A percentile compares a stretch with the other conserved stretches of the same genome.
Conservation (phyloP, 2,888 invertebrate genomes). For the Patella depressa region DNA sequence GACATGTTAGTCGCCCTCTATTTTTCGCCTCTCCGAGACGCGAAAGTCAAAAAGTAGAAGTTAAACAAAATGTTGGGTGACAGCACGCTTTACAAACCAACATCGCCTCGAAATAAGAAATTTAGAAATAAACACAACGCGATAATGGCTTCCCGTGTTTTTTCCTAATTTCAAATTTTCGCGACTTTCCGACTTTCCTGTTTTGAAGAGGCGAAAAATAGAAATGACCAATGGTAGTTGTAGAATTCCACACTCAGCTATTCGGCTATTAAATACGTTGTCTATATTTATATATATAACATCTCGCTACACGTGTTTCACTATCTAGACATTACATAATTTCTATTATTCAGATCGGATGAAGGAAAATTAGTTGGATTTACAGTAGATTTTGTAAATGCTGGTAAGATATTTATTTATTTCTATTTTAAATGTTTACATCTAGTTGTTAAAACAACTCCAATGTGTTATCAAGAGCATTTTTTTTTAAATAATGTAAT, state of each 20-base stretch:
- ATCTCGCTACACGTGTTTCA: too few relatives aligned
- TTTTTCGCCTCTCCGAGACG: too few relatives aligned
- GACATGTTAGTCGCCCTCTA: too few relatives aligned
- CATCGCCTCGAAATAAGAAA: background rate
- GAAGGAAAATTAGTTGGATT: slow-evolving; percentile 35
- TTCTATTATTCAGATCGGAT: slow-evolving; percentile 25
- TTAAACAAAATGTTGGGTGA: too few relatives aligned
- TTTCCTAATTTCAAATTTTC: background rate
- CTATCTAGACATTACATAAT: too few relatives aligned
- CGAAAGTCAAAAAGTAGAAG: too few relatives aligned
- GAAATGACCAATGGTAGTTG: background rate
- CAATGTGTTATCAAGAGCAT: background rate
- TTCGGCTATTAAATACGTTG: too few relatives aligned
- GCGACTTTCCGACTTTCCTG: too few relatives aligned
- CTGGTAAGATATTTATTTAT: slow-evolving; percentile 25
- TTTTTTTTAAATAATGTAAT: background rate
- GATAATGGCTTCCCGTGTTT: too few relatives aligned
- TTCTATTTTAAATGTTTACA: background rate
- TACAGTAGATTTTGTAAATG: slow-evolving; percentile 35
- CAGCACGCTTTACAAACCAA: too few relatives aligned
- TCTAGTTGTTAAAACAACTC: background rate
- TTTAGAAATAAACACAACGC: background rate
- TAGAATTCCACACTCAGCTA: background rate
- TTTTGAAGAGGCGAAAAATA: too few relatives aligned
- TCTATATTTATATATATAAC: too few relatives aligned